A percentile compares a stretch with the other conserved stretches of the same genome.
Evolutionary conservation across 2,113 vertebrate species (phyloP).

Genomic region (Tylochromis polylepis): DNA sequence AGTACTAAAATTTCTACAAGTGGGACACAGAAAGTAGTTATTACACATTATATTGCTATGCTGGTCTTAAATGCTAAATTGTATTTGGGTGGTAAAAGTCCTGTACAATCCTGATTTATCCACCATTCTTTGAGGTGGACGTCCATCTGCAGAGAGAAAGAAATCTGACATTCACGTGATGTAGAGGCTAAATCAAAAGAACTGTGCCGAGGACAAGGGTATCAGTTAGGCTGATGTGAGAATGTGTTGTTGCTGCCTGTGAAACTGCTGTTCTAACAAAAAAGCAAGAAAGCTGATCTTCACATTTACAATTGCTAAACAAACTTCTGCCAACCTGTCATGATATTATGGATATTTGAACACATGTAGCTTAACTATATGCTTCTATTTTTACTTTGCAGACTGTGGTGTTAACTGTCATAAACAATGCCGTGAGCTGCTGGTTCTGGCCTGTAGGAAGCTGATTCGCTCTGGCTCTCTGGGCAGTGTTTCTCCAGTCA

Average conservation of each 20-base stretch:
- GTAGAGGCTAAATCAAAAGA: fast-evolving
- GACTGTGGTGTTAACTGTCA: conserved; percentile 97
- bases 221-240: neutral
- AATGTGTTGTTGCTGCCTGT: neutral
- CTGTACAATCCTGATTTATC: neutral
- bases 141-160: neutral
- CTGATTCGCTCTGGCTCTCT: conserved; percentile 81
- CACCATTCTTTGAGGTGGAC: neutral
- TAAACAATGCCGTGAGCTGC: conserved; percentile 92
- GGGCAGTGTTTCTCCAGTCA: conserved; percentile 69
- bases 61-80: neutral
- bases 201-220: neutral
- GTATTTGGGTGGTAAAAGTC: neutral
- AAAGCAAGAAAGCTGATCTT: neutral
- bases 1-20: neutral
- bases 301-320: neutral
- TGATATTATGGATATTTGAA: neutral
- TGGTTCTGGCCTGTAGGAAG: conserved; percentile 92
- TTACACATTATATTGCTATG: neutral
- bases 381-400: conserved; percentile 48
- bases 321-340: neutral
- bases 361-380: neutral
- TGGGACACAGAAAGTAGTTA: neutral
- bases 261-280: neutral
- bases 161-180: neutral